Conservation (phyloP, 2,888 invertebrate genomes). For the Lumbricus terrestris region DNA sequence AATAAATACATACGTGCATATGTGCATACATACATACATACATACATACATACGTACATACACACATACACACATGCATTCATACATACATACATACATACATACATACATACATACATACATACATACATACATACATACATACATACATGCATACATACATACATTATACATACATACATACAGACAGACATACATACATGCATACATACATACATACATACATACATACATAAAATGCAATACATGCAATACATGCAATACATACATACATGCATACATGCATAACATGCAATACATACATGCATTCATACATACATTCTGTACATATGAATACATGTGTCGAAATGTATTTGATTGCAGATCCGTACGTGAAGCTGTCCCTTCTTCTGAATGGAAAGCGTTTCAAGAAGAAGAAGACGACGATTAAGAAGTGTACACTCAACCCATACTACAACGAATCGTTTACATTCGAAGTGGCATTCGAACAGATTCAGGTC, state of each 20-base stretch:
- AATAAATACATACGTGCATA: no score
- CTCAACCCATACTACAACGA: constrained; percentile 99
- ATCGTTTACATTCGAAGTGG: constrained; percentile 99
- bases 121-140: background rate
- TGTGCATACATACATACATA: no score
- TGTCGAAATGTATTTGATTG: background rate
- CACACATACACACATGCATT: no score
- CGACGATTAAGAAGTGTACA: constrained; percentile 99
- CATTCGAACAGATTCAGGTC: constrained; percentile 99
- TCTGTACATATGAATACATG: background rate
- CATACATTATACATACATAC: background rate
- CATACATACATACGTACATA: no score
- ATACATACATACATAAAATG: no score
- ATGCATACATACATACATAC: no score
- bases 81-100: background rate
- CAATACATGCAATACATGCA: no score
- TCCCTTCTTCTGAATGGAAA: constrained; percentile 99
- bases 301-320: no score
- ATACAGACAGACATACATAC: no score
- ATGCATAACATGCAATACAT: no score
- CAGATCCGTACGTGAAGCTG: constrained; percentile 99
- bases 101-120: background rate
- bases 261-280: no score
- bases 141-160: background rate
- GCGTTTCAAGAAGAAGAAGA: constrained; percentile 99